Base-by-base conservation (phyloP, 2,888 invertebrate genomes). In the Heliconius cydno region DNA sequence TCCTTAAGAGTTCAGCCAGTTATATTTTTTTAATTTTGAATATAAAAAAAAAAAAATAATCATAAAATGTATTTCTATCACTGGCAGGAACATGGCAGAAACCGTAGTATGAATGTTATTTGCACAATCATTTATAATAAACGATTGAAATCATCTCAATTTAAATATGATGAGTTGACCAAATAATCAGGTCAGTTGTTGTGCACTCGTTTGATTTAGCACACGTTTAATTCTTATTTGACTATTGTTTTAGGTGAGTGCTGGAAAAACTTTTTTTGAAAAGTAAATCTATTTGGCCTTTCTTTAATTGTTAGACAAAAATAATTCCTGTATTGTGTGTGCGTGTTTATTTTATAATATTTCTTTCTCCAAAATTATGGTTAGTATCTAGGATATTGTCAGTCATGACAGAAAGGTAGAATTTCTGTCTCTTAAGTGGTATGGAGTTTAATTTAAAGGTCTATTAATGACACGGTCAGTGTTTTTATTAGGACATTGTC, bases 111-210 rank as follows among this genome's bases (percentile, higher is more conserved):
- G 25, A 41, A 41, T 52, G 70, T 28, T 77, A 46, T 79, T 80
- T 77, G 79, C 76, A 52, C 71, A 65, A 65, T n/a, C 81, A 65
- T 76, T 81, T 80, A 82, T 80, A 77, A 71, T 76, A 63, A 76
- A 72, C 80, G 78, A 83, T 81, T 82, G 78, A 82, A 79, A 82
- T 82, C 46, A 80, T 80, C 73, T 78, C 76, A 80, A 76, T 82
- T 77, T 75, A 70, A 70, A 70, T 46, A 79, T 52, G 81, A 80
- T 76, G 76, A 41, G 75, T 77, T 82, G 81, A 78, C 78, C 77
- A 77, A 83, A 82, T 81, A 80, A 77, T 73, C 46, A 77, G 41
- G 77, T 60, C 80, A 82, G 81, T 83, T 76, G 73, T 38, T 60
- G 57, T 76, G 46, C 34, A n/a, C 72, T 46, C 70, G 65, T 73